These are phyloP conservation scores for Hypselothyrea guttata DNA, from an alignment of 2,888 invertebrate genomes.

Conservation along the genomic window DNA sequence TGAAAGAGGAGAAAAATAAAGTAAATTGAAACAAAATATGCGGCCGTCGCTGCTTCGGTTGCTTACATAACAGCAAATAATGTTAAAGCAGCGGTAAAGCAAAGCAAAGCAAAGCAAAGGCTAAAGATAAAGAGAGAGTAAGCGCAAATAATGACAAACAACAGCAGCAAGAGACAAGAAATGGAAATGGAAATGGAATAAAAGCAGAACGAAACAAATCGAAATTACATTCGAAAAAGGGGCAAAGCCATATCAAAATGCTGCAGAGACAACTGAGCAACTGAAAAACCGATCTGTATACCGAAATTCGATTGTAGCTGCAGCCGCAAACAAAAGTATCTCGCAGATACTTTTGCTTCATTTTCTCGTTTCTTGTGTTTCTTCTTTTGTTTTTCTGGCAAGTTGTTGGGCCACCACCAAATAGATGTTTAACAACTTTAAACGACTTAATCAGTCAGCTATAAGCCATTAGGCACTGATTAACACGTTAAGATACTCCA, in stretches of 20 bases:
- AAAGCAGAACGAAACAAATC: slow-evolving; percentile 43
- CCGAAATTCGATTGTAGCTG: slow-evolving; percentile 24
- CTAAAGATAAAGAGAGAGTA: slow-evolving; percentile 7
- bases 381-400: slow-evolving; percentile 27
- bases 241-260: slow-evolving; percentile 39
- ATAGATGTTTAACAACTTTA: slow-evolving; percentile 40
- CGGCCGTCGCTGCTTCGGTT: slow-evolving; percentile 34
- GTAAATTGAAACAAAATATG: slow-evolving; percentile 73
- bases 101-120: slow-evolving; percentile 34
- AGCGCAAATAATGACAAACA: slow-evolving; percentile 45
- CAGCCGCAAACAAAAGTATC: slow-evolving; percentile 14
- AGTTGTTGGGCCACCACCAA: slow-evolving; percentile 16
- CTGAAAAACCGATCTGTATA: slow-evolving; percentile 37
- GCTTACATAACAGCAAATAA: slow-evolving; percentile 78
- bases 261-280: neutral
- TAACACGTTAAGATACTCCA: slow-evolving; percentile 16
- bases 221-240: slow-evolving; percentile 49
- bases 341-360: slow-evolving; percentile 20
- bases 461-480: slow-evolving; percentile 31
- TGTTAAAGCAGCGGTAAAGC: slow-evolving; percentile 72
- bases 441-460: slow-evolving; percentile 45
- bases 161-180: slow-evolving; percentile 51
- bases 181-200: slow-evolving; percentile 19
- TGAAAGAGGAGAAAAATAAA: slow-evolving; percentile 33
- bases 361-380: slow-evolving; percentile 1